Evolutionary conservation across 2,888 invertebrate genomes (phyloP), one percentile per base, ranked within the genome.

Genomic region (Hermaeophaga mercurialis): DNA sequence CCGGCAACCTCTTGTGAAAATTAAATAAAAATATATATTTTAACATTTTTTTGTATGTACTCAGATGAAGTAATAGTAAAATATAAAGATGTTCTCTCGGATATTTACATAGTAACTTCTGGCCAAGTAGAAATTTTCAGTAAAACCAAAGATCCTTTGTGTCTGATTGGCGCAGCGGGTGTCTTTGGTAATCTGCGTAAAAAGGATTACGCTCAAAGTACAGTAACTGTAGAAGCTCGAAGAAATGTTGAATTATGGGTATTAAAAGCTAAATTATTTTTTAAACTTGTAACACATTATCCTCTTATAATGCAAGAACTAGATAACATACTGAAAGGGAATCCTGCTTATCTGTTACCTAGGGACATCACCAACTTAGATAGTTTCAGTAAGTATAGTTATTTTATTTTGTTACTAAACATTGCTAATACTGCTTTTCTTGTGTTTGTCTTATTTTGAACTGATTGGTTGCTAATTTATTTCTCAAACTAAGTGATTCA

Each of bases 41-140:
- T n/a, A n/a, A n/a, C n/a, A n/a, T n/a, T n/a, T n/a, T n/a, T n/a
- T n/a, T n/a, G n/a, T n/a, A n/a, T n/a, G n/a, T n/a, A n/a, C 56
- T 24, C 41, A 62, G 62, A 54, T 7, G 59, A 59, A 38, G 18
- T 43, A n/a, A 56, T 62, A n/a, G 22, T 56, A 4, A 58, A 48
- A 12, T 39, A 34, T 26, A 57, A 56, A 45, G 62, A 62, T 28
- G 46, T 62, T n/a, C 26, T 55, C 28, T 53, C 56, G 11, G 44
- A 62, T 5, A 58, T 59, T 2, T 62, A 34, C 44, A 54, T 62
- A 33, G 39, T 62, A 9, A 31, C 14, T 7, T 58, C 55, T 5
- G 62, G 62, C 1, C 53, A 62, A 48, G 53, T 58, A 9, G 58
- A 62, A 19, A 54, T 62, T 8, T 53, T 58, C 11, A 44, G 53